Evolutionary conservation across 1,140 invertebrate genomes (phyloP).

Genomic region (Cotesia chilonis): DNA sequence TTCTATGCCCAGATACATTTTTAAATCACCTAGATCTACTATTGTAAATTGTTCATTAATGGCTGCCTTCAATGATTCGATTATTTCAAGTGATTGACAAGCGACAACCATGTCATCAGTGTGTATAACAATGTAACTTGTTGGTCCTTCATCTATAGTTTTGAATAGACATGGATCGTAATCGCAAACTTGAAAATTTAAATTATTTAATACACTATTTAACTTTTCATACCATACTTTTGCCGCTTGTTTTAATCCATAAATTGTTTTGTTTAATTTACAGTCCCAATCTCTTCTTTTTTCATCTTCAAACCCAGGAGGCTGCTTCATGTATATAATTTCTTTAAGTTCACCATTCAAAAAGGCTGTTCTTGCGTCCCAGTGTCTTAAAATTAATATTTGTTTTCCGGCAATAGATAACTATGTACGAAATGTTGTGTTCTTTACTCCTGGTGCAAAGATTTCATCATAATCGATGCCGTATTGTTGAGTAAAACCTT

Average conservation of each 20-base stretch:
- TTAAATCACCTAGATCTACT: not conserved
- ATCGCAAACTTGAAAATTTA: slow-evolving; percentile 44
- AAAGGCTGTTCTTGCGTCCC: slow-evolving; percentile 59
- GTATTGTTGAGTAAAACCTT: slow-evolving; percentile 54
- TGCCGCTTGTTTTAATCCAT: slow-evolving; percentile 55
- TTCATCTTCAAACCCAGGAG: slow-evolving; percentile 39
- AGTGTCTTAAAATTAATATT: slow-evolving; percentile 35
- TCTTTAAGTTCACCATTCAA: slow-evolving; percentile 52
- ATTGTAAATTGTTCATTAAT: not conserved
- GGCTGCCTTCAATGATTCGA: not conserved
- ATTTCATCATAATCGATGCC: slow-evolving; percentile 57
- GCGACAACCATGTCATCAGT: slow-evolving; percentile 50
- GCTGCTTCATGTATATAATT: slow-evolving; percentile 53
- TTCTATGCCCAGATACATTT: slow-evolving; percentile 12
- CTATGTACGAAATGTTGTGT: slow-evolving; percentile 1
- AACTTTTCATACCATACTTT: slow-evolving; percentile 48
- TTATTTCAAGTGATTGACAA: not conserved
- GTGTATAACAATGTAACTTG: slow-evolving; percentile 48
- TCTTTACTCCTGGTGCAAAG: not conserved
- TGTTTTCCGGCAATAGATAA: not conserved
- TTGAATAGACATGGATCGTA: slow-evolving; percentile 53
- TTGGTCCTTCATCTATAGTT: slow-evolving; percentile 35
- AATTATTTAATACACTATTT: slow-evolving; percentile 41
- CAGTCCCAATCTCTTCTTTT: slow-evolving; percentile 43
- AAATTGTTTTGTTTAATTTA: slow-evolving; percentile 50